Conservation (phyloP, 2,797 vertebrate species). For the Ispidina picta region DNA sequence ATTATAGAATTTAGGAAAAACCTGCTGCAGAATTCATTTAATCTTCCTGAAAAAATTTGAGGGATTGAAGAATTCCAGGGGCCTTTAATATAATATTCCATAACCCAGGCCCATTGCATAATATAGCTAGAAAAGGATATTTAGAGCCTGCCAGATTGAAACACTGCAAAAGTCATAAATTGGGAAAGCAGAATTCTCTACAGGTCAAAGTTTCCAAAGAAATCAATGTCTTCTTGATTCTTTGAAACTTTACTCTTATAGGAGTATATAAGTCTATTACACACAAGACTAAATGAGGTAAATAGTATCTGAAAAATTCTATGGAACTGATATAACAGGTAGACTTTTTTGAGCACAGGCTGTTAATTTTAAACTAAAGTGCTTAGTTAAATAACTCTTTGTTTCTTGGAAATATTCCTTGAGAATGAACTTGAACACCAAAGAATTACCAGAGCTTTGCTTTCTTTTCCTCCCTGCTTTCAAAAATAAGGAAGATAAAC, state of each 20-base stretch:
- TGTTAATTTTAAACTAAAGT: not conserved
- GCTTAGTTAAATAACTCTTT: not conserved
- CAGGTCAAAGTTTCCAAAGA: constrained; percentile 19
- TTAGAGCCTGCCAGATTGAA: constrained; percentile 22
- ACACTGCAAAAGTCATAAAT: constrained; percentile 42
- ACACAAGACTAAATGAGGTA: not conserved
- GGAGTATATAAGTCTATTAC: not conserved
- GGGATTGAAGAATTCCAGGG: constrained; percentile 48
- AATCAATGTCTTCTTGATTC: not conserved
- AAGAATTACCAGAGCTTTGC: not conserved
- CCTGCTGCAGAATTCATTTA: constrained; percentile 59
- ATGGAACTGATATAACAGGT: not conserved
- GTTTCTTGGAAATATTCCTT: not conserved
- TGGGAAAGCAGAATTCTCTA: constrained; percentile 30
- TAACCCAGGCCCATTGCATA: constrained; percentile 9
- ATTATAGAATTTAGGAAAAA: constrained; percentile 40
- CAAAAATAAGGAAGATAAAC: not conserved
- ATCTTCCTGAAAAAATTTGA: constrained; percentile 45
- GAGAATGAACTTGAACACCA: not conserved
- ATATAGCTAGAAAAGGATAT: not conserved
- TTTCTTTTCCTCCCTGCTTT: not conserved
- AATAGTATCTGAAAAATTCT: not conserved
- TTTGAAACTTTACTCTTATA: not conserved
- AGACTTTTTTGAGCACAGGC: not conserved
- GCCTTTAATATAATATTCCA: constrained; percentile 57